Evolutionary conservation across 2,797 vertebrate genomes (phyloP).

Genomic region (Argentina silus): DNA sequence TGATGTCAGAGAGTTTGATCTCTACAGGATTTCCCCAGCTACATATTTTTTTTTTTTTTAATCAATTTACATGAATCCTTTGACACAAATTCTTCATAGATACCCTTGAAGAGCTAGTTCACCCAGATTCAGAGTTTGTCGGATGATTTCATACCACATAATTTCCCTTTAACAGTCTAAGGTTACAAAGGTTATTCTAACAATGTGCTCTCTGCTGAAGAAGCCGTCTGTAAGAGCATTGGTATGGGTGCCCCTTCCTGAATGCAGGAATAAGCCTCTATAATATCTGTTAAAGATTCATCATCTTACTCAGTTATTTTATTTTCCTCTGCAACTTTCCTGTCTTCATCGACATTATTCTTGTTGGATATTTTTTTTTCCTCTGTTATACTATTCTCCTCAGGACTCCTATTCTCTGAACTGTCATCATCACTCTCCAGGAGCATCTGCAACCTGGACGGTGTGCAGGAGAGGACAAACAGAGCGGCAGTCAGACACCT

Average conservation of each 20-base stretch:
- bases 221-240: not conserved
- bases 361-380: not conserved
- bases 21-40: too few species aligned
- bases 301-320: conserved; percentile 51
- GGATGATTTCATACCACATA: too few species aligned
- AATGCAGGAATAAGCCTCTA: conserved; percentile 12
- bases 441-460: conserved; percentile 68
- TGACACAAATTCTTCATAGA: too few species aligned
- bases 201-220: too few species aligned
- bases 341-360: not conserved
- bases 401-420: conserved; percentile 37
- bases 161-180: too few species aligned
- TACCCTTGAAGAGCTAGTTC: too few species aligned
- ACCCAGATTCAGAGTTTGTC: too few species aligned
- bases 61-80: too few species aligned
- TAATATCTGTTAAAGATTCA: conserved; percentile 7
- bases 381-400: conserved; percentile 21
- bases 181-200: too few species aligned
- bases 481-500: too few species aligned
- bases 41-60: too few species aligned
- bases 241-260: not conserved
- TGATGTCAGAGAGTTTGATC: not conserved
- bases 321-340: conserved; percentile 17
- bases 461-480: conserved; percentile 22
- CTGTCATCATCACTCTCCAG: conserved; percentile 59